Conservation (phyloP, 2,797 vertebrate species). For the Rhabdomys pumilio region DNA sequence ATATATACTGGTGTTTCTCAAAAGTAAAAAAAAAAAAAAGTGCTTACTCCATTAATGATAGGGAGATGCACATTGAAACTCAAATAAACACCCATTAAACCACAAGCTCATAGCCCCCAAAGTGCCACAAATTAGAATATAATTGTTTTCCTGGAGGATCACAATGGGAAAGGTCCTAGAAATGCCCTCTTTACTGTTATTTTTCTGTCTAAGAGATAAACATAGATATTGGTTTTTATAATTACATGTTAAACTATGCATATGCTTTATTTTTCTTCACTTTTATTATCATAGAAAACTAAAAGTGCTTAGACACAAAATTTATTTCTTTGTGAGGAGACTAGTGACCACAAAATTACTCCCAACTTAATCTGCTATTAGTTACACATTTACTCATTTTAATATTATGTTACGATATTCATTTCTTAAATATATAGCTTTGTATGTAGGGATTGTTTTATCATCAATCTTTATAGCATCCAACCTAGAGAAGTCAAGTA, state of each 20-base stretch:
- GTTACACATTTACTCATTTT: background rate
- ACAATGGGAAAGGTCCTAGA: background rate
- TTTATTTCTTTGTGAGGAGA: background rate
- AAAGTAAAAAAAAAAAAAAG: background rate
- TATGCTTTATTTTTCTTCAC: background rate
- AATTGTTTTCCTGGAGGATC: background rate
- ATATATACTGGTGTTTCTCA: background rate
- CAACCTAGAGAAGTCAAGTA: background rate
- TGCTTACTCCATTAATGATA: background rate
- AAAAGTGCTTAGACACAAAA: constrained; percentile 38
- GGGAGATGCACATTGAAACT: background rate
- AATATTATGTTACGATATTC: background rate
- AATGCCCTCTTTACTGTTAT: background rate
- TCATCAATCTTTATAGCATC: background rate
- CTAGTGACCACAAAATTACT: background rate
- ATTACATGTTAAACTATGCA: constrained; percentile 17
- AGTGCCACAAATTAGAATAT: background rate
- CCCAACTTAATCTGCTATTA: background rate
- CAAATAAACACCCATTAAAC: background rate
- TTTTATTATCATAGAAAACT: background rate
- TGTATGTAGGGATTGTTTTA: constrained; percentile 16
- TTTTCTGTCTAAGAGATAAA: constrained; percentile 58
- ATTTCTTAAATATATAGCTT: background rate
- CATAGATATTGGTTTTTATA: constrained; percentile 26
- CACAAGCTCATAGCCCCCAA: background rate